A percentile compares a stretch with the other conserved stretches of the same genome.
Conservation (phyloP, 1,140 invertebrate genomes). For the Mizuhopecten yessoensis region DNA sequence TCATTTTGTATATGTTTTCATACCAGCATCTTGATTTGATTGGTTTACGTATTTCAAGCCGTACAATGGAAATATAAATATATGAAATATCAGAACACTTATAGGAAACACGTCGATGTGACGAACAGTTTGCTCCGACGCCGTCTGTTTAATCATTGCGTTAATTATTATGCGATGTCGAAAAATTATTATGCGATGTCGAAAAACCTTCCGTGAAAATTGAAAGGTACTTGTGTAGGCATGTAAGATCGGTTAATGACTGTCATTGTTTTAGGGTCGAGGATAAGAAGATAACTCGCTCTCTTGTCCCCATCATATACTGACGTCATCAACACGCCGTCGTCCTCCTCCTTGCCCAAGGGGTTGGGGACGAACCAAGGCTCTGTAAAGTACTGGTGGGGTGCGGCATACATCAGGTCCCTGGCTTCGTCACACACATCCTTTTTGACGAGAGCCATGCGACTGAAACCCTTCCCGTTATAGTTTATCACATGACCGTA, state of each 20-base stretch:
- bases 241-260: conserved; percentile 68
- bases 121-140: no score
- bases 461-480: conserved; percentile 67
- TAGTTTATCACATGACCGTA: conserved; percentile 76
- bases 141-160: no score
- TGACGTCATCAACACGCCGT: conserved; percentile 76
- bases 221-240: conserved; percentile 75
- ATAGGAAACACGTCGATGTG: no score
- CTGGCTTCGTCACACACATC: conserved; percentile 72
- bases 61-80: no score
- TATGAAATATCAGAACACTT: no score
- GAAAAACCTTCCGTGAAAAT: conserved; percentile 78
- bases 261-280: conserved; percentile 74
- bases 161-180: no score
- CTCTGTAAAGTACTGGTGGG: conserved; percentile 75
- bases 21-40: no score
- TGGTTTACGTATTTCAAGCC: no score
- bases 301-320: conserved; percentile 70
- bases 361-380: conserved; percentile 77
- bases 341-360: conserved; percentile 70
- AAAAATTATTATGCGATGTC: conserved; percentile 46
- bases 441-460: conserved; percentile 77
- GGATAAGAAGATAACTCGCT: conserved; percentile 71
- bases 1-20: no score
- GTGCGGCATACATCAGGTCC: conserved; percentile 66